Evolutionary conservation across 2,797 vertebrate species (phyloP), one percentile per base, ranked within the genome.

Genomic region (Cryptoprocta ferox): DNA sequence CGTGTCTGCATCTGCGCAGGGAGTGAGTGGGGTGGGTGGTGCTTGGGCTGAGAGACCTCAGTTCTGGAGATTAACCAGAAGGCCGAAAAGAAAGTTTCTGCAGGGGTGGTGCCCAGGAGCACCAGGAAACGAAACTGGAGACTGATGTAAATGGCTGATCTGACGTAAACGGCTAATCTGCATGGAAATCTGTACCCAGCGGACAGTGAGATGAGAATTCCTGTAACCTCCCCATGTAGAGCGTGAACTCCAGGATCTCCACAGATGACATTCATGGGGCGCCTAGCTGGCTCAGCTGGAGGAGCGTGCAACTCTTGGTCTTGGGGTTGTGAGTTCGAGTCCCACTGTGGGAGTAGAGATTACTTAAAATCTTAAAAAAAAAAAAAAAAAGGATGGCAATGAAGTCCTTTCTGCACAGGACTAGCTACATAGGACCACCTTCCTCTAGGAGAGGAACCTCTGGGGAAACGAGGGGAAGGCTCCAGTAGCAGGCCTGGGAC

Each of bases 81-180:
- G 65, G n/a, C 39, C 39, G 26, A 16, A 48, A 11, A 53, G 75
- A 80, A 85, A 81, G 19, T 78, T 81, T 75, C 73, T n/a, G 39
- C 24, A 37, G 50, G 56, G 59, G 56, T 18, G 1, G 48, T 56
- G 30, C 42, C 71, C 0, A 1, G 65, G 35, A 91, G 19, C 45
- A 84, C 39, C 81, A 88, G 88, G 81, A 94, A 95, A 82, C 0
- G 15, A 94, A 81, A 61, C 59, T 66, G n/a, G 53, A 89, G 32
- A 35, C 35, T 3, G 61, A 35, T 1, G 15, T 11, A 5, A 83
- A 63, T 2, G 45, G 65, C 50, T 92, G 35, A 92, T 68, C 24
- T 84, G 15, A 48, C 9, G 28, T 48, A 45, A 73, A 15, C 9
- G 26, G 42, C 42, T 48, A 75, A 90, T 71, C 21, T 83, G 18